Percentiles rank a stretch among this genome's conserved stretches.
Evolutionary conservation across 2,113 vertebrate species (phyloP).

Genomic region (Elephantulus edwardii): DNA sequence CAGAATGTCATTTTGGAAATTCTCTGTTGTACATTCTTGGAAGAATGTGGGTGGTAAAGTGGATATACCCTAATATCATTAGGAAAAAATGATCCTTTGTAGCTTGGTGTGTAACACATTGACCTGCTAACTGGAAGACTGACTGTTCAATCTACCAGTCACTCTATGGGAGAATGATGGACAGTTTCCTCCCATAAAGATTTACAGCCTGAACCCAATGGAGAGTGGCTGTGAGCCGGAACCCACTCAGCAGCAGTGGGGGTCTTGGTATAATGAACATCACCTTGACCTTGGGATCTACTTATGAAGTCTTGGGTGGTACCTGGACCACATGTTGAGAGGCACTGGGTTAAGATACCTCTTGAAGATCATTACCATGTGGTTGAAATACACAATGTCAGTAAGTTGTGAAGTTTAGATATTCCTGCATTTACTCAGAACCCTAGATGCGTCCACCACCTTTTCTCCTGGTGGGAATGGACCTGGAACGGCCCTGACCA

Average conservation of each 20-base stretch:
- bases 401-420: background rate
- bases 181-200: too few species aligned
- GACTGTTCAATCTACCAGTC: too few species aligned
- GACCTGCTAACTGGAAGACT: too few species aligned
- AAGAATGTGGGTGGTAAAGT: background rate
- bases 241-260: too few species aligned
- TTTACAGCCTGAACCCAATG: too few species aligned
- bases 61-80: background rate
- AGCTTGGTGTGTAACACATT: too few species aligned
- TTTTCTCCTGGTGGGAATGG: background rate
- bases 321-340: background rate
- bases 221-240: too few species aligned
- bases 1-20: constrained; percentile 14
- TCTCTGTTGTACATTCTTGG: background rate
- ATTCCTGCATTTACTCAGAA: background rate
- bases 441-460: background rate
- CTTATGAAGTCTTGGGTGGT: background rate
- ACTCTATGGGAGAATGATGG: too few species aligned
- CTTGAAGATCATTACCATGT: background rate
- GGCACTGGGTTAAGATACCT: background rate
- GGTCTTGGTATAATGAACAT: too few species aligned
- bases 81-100: too few species aligned
- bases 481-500: background rate
- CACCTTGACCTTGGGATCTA: background rate
- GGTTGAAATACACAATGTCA: background rate